phyloP scores from a whole-genome alignment of 2,888 invertebrate genomes.

The Lampropteryx suffumata region DNA sequence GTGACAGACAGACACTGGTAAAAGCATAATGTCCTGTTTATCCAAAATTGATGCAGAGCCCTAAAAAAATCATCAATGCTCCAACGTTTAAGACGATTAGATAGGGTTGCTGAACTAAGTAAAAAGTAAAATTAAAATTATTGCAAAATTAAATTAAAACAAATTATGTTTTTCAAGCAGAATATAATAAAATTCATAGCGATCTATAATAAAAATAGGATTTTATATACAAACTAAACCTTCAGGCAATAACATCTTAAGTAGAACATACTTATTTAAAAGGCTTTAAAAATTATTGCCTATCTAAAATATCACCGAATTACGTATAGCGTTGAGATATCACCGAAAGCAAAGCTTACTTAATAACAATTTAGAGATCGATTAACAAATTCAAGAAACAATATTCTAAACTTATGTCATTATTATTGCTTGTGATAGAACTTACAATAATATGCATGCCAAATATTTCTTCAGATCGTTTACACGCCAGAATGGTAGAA shows the following conservation, averaged over 20 bases:
- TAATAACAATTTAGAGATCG: constrained; percentile 67
- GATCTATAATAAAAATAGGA: constrained; percentile 53
- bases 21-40: too few species aligned
- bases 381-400: constrained; percentile 65
- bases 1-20: too few species aligned
- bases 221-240: constrained; percentile 63
- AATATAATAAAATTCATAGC: constrained; percentile 52
- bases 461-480: too few species aligned
- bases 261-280: constrained; percentile 53
- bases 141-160: neutral
- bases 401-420: constrained; percentile 30
- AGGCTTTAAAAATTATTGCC: constrained; percentile 65
- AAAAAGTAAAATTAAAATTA: too few species aligned
- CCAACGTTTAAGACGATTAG: too few species aligned
- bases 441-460: constrained; percentile 8
- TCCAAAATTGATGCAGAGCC: too few species aligned
- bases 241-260: constrained; percentile 56
- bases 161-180: constrained; percentile 46
- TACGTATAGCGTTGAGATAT: constrained; percentile 77
- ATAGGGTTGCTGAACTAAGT: too few species aligned
- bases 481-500: too few species aligned
- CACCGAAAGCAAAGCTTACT: constrained; percentile 66
- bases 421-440: constrained; percentile 31
- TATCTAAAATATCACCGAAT: constrained; percentile 74
- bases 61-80: too few species aligned